Conservation (phyloP, 2,797 vertebrate genomes). For the Tokudaia tokunoshimensis region DNA sequence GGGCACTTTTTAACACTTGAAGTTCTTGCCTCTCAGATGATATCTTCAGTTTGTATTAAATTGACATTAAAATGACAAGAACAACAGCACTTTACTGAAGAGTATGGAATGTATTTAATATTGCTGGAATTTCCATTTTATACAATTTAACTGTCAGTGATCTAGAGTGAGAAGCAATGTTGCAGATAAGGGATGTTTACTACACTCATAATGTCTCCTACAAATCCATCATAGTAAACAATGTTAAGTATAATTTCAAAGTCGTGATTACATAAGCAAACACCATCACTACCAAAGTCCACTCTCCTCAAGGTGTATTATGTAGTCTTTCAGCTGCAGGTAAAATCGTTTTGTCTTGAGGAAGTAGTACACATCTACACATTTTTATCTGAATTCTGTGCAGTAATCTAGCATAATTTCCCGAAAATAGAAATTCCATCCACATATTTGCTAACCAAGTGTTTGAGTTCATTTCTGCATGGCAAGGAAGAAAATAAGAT, state of each 20-base stretch:
- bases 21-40: background rate
- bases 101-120: background rate
- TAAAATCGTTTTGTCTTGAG: background rate
- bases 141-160: background rate
- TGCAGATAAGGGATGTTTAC: background rate
- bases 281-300: background rate
- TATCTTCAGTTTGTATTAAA: background rate
- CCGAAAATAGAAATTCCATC: conserved; percentile 68
- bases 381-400: conserved; percentile 45
- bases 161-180: background rate
- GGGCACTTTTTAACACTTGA: background rate
- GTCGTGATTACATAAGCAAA: background rate
- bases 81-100: background rate
- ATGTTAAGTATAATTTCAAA: background rate
- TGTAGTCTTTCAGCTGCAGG: conserved; percentile 46
- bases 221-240: background rate
- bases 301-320: conserved; percentile 1
- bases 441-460: conserved; percentile 62
- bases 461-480: conserved; percentile 69
- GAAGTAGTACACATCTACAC: conserved; percentile 28
- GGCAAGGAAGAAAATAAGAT: conserved; percentile 70
- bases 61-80: background rate
- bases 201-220: no score
- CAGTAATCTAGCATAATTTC: conserved; percentile 53
- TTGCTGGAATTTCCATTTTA: background rate